Base-by-base conservation (phyloP, 2,888 invertebrate species). In the Cantharis nigra region DNA sequence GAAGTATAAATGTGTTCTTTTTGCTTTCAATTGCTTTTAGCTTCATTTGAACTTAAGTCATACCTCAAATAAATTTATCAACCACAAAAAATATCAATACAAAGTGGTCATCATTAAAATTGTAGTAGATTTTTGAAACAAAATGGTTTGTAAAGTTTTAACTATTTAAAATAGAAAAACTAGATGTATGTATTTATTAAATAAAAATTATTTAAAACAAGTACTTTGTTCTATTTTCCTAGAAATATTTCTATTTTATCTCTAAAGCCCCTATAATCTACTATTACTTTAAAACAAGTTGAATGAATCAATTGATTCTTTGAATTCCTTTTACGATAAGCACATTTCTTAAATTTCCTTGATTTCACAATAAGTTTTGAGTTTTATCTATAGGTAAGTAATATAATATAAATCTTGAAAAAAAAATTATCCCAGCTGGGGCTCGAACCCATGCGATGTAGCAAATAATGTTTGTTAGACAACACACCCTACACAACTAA, bases 141-240 rank as follows among this genome's bases (percentile, higher is more conserved):
- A 49, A 33, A n/a, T 33, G 13, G 4, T 33, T 33, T 33, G 33
- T 33, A 13, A 49, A 49, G 49, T 49, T 49, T 49, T n/a, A 49
- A 49, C 26, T 67, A 67, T 18, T 67, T 23, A 23, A 67, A 26
- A 67, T 67, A 67, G 65, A 67, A 67, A 49, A 18, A 23, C 26
- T 67, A 67, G 65, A 26, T 67, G 7, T 67, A 67, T 67, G 65
- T 67, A 67, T 67, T 67, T 67, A 67, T 67, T 67, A 23, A 49
- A 49, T 67, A 26, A 67, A 67, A 26, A 67, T 23, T 23, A n/a
- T 16, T n/a, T n/a, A 67, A 67, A 65, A 7, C 0, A 3, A 10
- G 3, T 30, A 0, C 9, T 3, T 13, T 64, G 13, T 67, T 23
- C 3, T 10, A 2, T 23, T 23, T 67, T 9, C 23, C 26, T 67